These are phyloP conservation scores for Coendou prehensilis DNA, from an alignment of 2,797 vertebrate genomes.

Conservation along the genomic window DNA sequence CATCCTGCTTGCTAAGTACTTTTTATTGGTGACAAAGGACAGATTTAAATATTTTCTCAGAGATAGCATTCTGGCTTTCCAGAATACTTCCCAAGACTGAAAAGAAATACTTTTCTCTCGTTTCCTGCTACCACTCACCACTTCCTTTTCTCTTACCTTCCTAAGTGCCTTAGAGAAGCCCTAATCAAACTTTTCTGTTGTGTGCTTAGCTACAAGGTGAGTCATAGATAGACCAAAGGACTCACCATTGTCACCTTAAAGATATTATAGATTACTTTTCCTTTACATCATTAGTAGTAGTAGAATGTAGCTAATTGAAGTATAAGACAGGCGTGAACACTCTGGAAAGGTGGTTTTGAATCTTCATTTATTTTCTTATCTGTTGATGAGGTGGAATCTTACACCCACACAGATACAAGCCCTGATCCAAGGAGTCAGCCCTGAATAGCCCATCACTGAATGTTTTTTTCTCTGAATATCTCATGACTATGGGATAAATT, in stretches of 20 bases:
- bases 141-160: not conserved
- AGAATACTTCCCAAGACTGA: constrained; percentile 36
- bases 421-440: constrained; percentile 8
- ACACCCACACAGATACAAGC: not conserved
- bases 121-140: not conserved
- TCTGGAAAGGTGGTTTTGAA: constrained; percentile 22
- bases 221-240: not conserved
- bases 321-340: constrained; percentile 18
- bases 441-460: not conserved
- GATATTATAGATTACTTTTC: not conserved
- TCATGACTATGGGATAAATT: not conserved
- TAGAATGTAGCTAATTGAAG: constrained; percentile 44
- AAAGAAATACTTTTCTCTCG: constrained; percentile 11
- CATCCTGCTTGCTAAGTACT: not conserved
- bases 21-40: constrained; percentile 18
- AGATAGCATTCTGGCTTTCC: constrained; percentile 2
- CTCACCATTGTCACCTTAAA: constrained; percentile 28
- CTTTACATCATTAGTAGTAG: not conserved
- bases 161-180: not conserved
- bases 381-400: constrained; percentile 23
- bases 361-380: constrained; percentile 49
- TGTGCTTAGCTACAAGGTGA: not conserved
- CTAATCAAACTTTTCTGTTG: not conserved
- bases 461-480: constrained; percentile 6
- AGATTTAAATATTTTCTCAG: constrained; percentile 63